Evolutionary conservation across 2,888 invertebrate species (phyloP).

Genomic region (Agrochola lychnidis): DNA sequence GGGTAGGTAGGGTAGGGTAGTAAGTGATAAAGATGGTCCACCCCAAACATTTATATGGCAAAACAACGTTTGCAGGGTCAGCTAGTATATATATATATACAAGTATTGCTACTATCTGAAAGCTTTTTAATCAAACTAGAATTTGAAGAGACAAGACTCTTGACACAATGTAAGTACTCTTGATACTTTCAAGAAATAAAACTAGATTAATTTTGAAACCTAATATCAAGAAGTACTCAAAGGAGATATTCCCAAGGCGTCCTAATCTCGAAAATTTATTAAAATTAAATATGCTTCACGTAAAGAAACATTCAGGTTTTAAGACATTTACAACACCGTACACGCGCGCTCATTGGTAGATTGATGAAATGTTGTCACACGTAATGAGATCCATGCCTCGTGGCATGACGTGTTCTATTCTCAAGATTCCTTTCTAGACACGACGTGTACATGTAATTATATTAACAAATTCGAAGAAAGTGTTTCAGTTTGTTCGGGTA

Average conservation of each 20-base stretch:
- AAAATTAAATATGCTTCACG: background rate
- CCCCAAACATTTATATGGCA: no score
- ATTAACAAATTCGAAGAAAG: conserved; percentile 52
- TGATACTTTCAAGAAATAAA: background rate
- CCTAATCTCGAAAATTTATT: conserved; percentile 18
- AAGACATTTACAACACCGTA: background rate
- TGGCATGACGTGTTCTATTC: background rate
- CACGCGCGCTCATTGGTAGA: background rate
- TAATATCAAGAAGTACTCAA: conserved; percentile 18
- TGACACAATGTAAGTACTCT: no score
- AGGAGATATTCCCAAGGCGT: conserved; percentile 4
- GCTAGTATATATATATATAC: no score
- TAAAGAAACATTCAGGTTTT: background rate
- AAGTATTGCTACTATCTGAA: background rate
- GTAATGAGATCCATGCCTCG: conserved; percentile 2
- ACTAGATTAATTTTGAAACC: conserved; percentile 26
- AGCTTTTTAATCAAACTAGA: background rate
- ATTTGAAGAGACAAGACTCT: background rate
- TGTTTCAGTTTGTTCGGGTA: conserved; percentile 46
- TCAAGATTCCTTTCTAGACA: conserved; percentile 11
- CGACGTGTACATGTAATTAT: conserved; percentile 36
- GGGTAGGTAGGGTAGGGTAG: no score
- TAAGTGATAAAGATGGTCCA: no score
- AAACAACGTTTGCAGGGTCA: no score
- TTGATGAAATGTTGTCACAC: conserved; percentile 1